Base-by-base conservation (phyloP, 2,888 invertebrate species). In the Antitype chi region DNA sequence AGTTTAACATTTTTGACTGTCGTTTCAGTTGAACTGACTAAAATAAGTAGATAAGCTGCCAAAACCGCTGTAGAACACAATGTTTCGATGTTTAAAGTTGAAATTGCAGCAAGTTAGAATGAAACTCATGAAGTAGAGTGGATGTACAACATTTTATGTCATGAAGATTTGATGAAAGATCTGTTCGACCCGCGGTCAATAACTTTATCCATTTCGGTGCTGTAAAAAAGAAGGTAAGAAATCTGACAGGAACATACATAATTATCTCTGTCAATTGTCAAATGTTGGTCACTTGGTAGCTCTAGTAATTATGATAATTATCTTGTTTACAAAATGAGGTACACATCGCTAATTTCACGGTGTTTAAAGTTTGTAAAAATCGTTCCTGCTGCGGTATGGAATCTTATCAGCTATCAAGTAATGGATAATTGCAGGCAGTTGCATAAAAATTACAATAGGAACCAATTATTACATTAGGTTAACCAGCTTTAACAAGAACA, bases 341-440 rank as follows among this genome's bases (percentile, higher is more conserved):
- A 60, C 15, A 59, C 62, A 20, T 63, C 7, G 15, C 20, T 13
- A 67, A 38, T 66, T 55, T 2, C 2, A 49, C 53, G 28, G 13
- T 49, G 68, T 69, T 55, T n/a, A 32, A 57, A 53, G 11, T 32
- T 2, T 15, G 38, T 25, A 67, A 70, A 17, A 3, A 62, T 57
- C 32, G n/a, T 73, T 63, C 28, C 17, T 60, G 47, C 9, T 60
- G n/a, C 69, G 52, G 59, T 20, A 60, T 72, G 71, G 23, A 82
- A 79, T 74, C 28, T 82, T 80, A 86, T 83, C 84, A 76, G 59
- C 20, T 64, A 80, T 70, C 43, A 67, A 67, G 47, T n/a, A 43
- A 52, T 13, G n/a, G 28, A 38, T 79, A 85, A 82, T 76, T 76
- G 60, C 74, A 60, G 72, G 47, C 43, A 38, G 43, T 79, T 85